Percentiles rank a stretch among this genome's conserved stretches.
phyloP scores from a whole-genome alignment of 2,797 vertebrate genomes.

The Cetoscarus ocellatus region DNA sequence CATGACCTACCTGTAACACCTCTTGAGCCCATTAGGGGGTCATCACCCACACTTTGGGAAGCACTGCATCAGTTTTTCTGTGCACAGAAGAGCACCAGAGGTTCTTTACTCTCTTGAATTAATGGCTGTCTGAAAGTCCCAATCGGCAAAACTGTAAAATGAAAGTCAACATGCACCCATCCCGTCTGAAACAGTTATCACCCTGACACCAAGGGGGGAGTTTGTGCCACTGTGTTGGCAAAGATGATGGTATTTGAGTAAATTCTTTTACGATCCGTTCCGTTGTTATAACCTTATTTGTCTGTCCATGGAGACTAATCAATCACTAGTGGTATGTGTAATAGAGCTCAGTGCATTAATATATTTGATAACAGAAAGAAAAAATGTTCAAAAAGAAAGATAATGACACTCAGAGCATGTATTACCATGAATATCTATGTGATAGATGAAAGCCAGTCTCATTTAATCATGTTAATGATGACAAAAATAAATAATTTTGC shows the following conservation, averaged over 20 bases:
- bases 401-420: slow-evolving; percentile 27
- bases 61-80: no score
- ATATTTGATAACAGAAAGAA: slow-evolving; percentile 37
- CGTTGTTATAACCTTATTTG: slow-evolving; percentile 10
- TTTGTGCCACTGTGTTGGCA: slow-evolving; percentile 15
- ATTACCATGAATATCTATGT: slow-evolving; percentile 44
- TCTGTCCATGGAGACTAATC: slow-evolving; percentile 21
- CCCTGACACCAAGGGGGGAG: slow-evolving; percentile 2
- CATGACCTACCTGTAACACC: no score
- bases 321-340: slow-evolving; percentile 25
- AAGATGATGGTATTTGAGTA: slow-evolving; percentile 19
- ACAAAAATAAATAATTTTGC: slow-evolving; percentile 53
- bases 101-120: no score
- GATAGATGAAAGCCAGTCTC: slow-evolving; percentile 44
- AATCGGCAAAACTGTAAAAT: no score
- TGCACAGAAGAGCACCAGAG: no score
- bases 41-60: no score
- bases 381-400: slow-evolving; percentile 11
- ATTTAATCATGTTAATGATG: slow-evolving; percentile 58
- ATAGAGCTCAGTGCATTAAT: slow-evolving; percentile 37
- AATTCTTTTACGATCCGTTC: slow-evolving; percentile 11
- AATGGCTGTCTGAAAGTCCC: no score
- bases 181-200: no score
- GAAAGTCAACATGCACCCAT: no score
- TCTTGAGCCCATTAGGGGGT: no score